These are phyloP conservation scores for Hormiphora californensis DNA, from an alignment of 37 sponge, comb jelly and placozoan genomes.

Conservation along the genomic window DNA sequence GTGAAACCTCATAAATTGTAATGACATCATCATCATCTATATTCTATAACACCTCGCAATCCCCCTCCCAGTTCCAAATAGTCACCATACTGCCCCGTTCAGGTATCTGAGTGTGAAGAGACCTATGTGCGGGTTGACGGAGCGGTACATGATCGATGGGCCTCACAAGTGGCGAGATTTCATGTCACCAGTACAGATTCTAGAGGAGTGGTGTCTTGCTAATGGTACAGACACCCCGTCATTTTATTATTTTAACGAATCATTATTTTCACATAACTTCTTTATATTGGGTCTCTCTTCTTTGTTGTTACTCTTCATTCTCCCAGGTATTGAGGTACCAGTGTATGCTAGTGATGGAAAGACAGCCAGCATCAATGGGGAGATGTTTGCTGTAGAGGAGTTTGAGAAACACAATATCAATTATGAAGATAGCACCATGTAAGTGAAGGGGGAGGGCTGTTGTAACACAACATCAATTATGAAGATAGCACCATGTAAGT, in stretches of 20 bases:
- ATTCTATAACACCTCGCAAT: background rate
- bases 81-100: background rate
- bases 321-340: background rate
- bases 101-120: slow-evolving; percentile 28
- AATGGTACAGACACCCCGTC: too few relatives aligned
- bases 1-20: too few relatives aligned
- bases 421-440: background rate
- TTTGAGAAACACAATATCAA: background rate
- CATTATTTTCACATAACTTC: too few relatives aligned
- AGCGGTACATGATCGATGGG: slow-evolving; percentile 2
- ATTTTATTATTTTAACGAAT: too few relatives aligned
- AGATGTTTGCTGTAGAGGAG: background rate
- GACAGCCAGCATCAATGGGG: background rate
- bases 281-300: too few relatives aligned
- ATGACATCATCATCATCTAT: background rate
- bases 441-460: too few relatives aligned
- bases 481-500: too few relatives aligned
- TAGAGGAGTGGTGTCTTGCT: slow-evolving; percentile 31
- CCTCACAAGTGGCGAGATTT: slow-evolving; percentile 1
- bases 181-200: slow-evolving; percentile 29
- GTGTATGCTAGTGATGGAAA: background rate
- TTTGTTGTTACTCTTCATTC: too few relatives aligned
- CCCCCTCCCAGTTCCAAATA: too few relatives aligned
- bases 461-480: too few relatives aligned
- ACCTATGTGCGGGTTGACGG: background rate